phyloP scores from a whole-genome alignment of 1,140 invertebrate species.

The Drosophila ercepeae region DNA sequence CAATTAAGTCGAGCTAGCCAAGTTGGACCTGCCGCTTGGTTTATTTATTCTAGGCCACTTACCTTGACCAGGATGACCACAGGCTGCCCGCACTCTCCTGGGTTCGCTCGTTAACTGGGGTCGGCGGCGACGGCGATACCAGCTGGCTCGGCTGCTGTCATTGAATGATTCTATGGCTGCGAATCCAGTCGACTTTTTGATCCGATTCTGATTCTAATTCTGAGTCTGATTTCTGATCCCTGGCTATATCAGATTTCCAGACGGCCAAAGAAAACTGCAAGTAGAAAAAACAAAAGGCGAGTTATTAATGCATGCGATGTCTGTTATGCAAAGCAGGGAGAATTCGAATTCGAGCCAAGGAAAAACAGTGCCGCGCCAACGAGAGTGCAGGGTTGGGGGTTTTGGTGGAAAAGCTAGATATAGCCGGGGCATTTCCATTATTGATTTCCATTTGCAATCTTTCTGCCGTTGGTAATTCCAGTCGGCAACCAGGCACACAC shows the following conservation, averaged over 20 bases:
- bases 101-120: slow-evolving; percentile 44
- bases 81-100: slow-evolving; percentile 5
- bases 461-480: slow-evolving; percentile 43
- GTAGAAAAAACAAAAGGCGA: slow-evolving; percentile 11
- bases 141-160: slow-evolving; percentile 55
- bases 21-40: background rate
- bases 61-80: slow-evolving; percentile 38
- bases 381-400: background rate
- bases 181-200: background rate
- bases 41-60: background rate
- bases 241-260: slow-evolving; percentile 47
- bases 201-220: background rate
- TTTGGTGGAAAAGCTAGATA: slow-evolving; percentile 24
- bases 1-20: background rate
- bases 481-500: slow-evolving; percentile 10
- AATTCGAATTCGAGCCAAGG: slow-evolving; percentile 27
- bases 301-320: slow-evolving; percentile 40
- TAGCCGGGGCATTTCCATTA: slow-evolving; percentile 53
- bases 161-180: slow-evolving; percentile 58
- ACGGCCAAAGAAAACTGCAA: slow-evolving; percentile 37
- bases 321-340: slow-evolving; percentile 40
- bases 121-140: slow-evolving; percentile 12
- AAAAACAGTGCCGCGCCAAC: slow-evolving; percentile 14
- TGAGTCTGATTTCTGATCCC: slow-evolving; percentile 6
- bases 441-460: slow-evolving; percentile 68